Evolutionary conservation across 2,113 vertebrate species (phyloP).

Genomic region (Panthera tigris): DNA sequence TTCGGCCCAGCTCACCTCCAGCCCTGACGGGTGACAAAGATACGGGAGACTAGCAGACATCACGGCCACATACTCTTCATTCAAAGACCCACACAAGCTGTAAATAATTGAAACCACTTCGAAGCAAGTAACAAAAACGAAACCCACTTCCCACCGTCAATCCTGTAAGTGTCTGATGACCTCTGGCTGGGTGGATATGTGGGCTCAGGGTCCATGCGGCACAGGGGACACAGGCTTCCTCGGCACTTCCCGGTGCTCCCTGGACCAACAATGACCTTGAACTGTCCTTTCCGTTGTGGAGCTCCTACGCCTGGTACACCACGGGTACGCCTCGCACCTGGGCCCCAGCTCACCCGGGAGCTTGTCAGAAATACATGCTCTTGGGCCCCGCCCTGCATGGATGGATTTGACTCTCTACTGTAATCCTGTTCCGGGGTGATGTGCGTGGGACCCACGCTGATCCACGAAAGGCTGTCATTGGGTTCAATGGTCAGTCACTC

Average conservation of each 20-base stretch:
- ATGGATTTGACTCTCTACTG: not conserved
- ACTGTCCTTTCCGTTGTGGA: fast-evolving
- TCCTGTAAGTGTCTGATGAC: not conserved
- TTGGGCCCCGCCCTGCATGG: too few species aligned
- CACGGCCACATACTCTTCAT: not conserved
- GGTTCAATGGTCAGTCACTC: not conserved
- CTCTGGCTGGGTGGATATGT: fast-evolving
- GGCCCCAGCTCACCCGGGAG: not conserved
- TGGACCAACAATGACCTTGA: too few species aligned
- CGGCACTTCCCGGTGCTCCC: too few species aligned
- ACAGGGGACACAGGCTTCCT: not conserved
- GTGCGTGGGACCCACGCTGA: fast-evolving
- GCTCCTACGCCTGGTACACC: not conserved
- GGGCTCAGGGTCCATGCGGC: not conserved
- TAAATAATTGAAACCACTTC: not conserved
- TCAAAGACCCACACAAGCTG: not conserved
- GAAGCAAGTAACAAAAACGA: not conserved
- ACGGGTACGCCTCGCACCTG: not conserved
- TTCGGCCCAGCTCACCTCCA: not conserved
- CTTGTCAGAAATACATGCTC: not conserved
- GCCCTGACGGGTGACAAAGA: not conserved
- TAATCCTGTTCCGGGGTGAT: not conserved
- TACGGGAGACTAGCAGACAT: fast-evolving
- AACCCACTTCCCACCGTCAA: not conserved
- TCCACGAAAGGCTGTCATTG: not conserved